Evolutionary conservation across 1,140 invertebrate species (phyloP).

Genomic region (Zaprionus taronus): DNA sequence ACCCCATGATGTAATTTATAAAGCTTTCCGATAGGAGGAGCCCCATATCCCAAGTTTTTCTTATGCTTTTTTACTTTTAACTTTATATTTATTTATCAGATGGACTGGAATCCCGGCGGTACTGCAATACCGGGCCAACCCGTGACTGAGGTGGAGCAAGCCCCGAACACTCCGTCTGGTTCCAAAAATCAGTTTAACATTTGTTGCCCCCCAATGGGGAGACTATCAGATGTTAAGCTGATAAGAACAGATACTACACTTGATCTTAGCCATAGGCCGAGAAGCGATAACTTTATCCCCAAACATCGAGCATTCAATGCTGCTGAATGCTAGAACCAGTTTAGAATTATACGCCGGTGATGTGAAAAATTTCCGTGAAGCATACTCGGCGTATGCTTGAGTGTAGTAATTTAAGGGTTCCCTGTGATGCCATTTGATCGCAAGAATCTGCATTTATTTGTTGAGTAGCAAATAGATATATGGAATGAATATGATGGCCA

Average conservation of each 20-base stretch:
- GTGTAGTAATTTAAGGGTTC: not conserved
- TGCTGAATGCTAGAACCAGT: not conserved
- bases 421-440: not conserved
- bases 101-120: slow-evolving; percentile 59
- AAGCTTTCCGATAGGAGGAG: too few species aligned
- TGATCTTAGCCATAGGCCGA: too few species aligned
- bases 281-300: too few species aligned
- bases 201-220: slow-evolving; percentile 79
- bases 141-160: slow-evolving; percentile 86
- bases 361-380: not conserved
- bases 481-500: too few species aligned
- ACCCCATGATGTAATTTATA: too few species aligned
- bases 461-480: too few species aligned
- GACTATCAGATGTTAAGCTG: slow-evolving; percentile 88
- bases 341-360: not conserved
- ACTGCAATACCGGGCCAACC: slow-evolving; percentile 88
- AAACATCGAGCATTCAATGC: not conserved
- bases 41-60: too few species aligned
- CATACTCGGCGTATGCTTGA: not conserved
- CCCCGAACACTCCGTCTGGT: slow-evolving; percentile 84
- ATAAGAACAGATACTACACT: slow-evolving; percentile 86
- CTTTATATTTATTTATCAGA: not conserved
- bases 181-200: slow-evolving; percentile 89
- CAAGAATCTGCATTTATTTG: too few species aligned
- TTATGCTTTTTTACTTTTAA: too few species aligned